Evolutionary conservation across 2,113 vertebrate species (phyloP), one percentile per base, ranked within the genome.

Genomic region (cat (Felis catus)): DNA sequence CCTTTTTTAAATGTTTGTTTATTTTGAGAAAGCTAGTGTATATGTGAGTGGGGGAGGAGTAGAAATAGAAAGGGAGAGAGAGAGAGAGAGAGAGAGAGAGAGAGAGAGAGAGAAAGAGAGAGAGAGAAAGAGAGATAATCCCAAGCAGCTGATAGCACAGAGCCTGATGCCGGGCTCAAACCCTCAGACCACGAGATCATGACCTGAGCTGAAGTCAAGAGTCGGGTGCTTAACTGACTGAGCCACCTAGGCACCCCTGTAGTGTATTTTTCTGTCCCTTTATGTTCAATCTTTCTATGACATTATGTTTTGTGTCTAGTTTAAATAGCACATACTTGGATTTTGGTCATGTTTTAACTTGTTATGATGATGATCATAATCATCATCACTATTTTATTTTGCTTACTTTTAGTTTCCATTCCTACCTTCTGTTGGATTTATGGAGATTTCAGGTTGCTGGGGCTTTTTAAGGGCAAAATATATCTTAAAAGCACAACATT

Each of bases 401-500:
- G 31, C 23, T 79, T 82, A 63, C 48, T 63, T 89, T 94, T 39
- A 71, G 33, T 16, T 71, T 51, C 65, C 58, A 63, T 31, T 89
- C 18, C 39, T 73, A 55, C 25, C 74, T 91, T 45, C 21, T 31
- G 68, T 87, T 53, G 41, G 10, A 36, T 36, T 87, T 21, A 51
- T 15, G 53, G 33, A 29, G 39, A 79, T 81, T 91, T 74, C 51
- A 29, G 76, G 31, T 87, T 94, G 74, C 53, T 88, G 29, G 41
- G 19, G 4, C 58, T 58, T 74, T 88, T 93, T 95, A 98, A 98
- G 82, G 96, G 95, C 98, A 98, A 94, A 97, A 96, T 97, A 79
- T 98, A 58, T 41, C 96, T 95, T 95, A 97, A 76, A 91, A 97
- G 76, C 89, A 97, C 27, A 78, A 97, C 5, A 97, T 98, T 98